Evolutionary conservation across 2,797 vertebrate genomes (phyloP).

Genomic region (Avahi laniger): DNA sequence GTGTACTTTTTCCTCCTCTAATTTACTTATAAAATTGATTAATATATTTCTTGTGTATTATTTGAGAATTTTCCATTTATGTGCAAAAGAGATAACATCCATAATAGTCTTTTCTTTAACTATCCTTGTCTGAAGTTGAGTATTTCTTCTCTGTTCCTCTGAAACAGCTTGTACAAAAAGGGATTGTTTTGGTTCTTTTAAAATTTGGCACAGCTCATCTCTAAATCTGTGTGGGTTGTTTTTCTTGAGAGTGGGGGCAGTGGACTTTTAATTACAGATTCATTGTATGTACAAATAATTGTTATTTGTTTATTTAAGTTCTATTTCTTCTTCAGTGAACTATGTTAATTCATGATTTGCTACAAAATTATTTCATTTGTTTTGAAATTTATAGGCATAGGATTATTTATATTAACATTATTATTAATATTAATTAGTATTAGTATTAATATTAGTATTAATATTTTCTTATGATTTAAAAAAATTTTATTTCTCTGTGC

Average conservation of each 20-base stretch:
- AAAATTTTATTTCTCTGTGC: neutral
- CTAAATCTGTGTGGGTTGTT: neutral
- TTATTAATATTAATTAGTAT: too few species aligned
- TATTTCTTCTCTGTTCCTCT: neutral
- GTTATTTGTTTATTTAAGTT: neutral
- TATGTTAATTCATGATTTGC: neutral
- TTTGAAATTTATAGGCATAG: neutral
- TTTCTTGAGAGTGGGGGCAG: neutral
- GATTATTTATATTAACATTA: neutral
- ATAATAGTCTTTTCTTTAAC: neutral
- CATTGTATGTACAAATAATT: neutral
- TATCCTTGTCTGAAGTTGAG: neutral
- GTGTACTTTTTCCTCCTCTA: neutral
- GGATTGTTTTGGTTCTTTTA: neutral
- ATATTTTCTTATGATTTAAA: neutral
- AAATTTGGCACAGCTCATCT: neutral
- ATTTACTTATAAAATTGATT: neutral
- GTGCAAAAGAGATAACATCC: neutral
- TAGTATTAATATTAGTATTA: neutral
- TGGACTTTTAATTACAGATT: neutral
- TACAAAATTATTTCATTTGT: neutral
- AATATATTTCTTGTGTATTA: neutral
- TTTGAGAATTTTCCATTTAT: neutral
- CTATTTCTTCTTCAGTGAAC: neutral
- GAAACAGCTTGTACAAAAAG: neutral